Conservation (phyloP, 2,888 invertebrate genomes). For the Napeogenes sylphis region DNA sequence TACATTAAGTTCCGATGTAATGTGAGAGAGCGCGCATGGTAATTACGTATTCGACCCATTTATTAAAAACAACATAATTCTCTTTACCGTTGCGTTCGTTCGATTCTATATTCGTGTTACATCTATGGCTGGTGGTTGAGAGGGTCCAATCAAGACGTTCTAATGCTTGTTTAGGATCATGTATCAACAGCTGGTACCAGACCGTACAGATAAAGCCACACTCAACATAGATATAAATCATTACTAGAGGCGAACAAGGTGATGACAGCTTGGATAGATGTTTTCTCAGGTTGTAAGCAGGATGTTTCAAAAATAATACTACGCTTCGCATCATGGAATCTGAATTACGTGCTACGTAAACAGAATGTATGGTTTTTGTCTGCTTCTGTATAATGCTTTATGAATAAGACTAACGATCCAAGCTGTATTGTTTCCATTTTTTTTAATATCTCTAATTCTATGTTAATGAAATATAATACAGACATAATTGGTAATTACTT, state of each 20-base stretch:
- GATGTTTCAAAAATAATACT: slow-evolving; percentile 3
- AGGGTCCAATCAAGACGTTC: not conserved
- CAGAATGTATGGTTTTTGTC: not conserved
- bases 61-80: too few relatives aligned
- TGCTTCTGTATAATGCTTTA: not conserved
- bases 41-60: too few relatives aligned
- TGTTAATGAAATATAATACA: too few relatives aligned
- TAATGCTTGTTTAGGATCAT: slow-evolving; percentile 3
- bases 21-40: too few relatives aligned
- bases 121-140: not conserved
- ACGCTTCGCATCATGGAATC: slow-evolving; percentile 5
- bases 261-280: slow-evolving; percentile 6
- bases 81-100: not conserved
- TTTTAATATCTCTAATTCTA: too few relatives aligned
- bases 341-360: not conserved
- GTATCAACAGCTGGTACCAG: slow-evolving; percentile 9
- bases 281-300: slow-evolving; percentile 5
- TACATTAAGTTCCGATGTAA: too few relatives aligned
- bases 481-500: too few relatives aligned
- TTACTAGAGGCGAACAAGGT: slow-evolving; percentile 7
- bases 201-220: not conserved
- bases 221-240: slow-evolving; percentile 6
- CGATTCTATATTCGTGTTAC: slow-evolving; percentile 2
- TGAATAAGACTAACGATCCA: not conserved
- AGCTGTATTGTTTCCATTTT: too few relatives aligned